These are phyloP conservation scores for Propithecus deckenii DNA, from an alignment of 2,797 vertebrate species.

Conservation along the genomic window DNA sequence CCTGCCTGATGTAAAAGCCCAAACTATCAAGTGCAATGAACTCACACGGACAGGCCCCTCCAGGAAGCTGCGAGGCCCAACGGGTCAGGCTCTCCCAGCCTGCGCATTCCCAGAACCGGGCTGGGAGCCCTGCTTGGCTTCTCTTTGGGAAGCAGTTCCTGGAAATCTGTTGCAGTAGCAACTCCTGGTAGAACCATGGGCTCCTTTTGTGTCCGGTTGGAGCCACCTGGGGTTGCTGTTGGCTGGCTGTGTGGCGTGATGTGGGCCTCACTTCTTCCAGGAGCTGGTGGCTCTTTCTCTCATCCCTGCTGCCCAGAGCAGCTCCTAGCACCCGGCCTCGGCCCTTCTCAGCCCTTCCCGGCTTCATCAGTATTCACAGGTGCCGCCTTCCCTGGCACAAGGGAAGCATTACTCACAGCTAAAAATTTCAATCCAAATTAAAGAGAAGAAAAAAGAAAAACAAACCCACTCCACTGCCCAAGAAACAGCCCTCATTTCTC, in stretches of 20 bases:
- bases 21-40: accelerated
- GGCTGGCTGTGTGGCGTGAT: accelerated
- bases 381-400: not conserved
- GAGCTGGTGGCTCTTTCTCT: not conserved
- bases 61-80: accelerated
- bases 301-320: not conserved
- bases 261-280: accelerated
- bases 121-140: not conserved
- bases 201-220: accelerated
- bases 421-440: not conserved
- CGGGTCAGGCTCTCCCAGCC: not conserved
- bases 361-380: no score
- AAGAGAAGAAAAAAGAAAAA: not conserved
- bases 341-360: not conserved
- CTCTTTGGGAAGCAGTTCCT: not conserved
- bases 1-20: accelerated
- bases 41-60: accelerated
- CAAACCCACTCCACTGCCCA: not conserved
- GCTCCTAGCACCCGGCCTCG: not conserved
- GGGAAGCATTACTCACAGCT: not conserved
- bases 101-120: not conserved
- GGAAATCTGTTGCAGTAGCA: not conserved
- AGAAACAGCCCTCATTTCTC: not conserved
- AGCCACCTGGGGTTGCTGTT: not conserved
- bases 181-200: accelerated